These are phyloP conservation scores for Sceliomorpha sp. DNA, from an alignment of 2,888 invertebrate species.

Conservation along the genomic window DNA sequence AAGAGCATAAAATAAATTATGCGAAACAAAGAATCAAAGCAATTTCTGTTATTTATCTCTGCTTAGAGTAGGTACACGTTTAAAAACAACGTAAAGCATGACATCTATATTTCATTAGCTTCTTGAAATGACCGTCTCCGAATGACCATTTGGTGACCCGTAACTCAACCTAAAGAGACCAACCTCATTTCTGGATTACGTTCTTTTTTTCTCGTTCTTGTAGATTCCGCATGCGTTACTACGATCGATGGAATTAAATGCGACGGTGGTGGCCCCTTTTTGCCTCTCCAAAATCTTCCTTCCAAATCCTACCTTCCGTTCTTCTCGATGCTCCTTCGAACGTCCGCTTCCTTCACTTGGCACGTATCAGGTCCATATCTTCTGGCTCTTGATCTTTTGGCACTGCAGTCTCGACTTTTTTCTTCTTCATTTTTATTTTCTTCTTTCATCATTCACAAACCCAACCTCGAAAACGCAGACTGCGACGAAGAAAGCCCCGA, in stretches of 20 bases:
- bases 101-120: slow-evolving; percentile 3
- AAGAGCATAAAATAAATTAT: no score
- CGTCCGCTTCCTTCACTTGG: slow-evolving; percentile 52
- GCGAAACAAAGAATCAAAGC: no score
- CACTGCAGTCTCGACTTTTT: slow-evolving; percentile 51
- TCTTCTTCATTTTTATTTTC: slow-evolving; percentile 63
- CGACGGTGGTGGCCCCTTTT: slow-evolving; percentile 74
- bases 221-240: slow-evolving; percentile 81
- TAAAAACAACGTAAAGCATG: no score
- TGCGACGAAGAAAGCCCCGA: slow-evolving; percentile 76
- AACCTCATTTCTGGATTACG: slow-evolving; percentile 60
- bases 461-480: slow-evolving; percentile 73
- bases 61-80: no score
- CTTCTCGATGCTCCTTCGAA: slow-evolving; percentile 13
- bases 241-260: slow-evolving; percentile 79
- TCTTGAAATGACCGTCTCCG: not conserved
- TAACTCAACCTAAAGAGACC: slow-evolving; percentile 19
- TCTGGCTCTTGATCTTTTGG: slow-evolving; percentile 63
- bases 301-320: slow-evolving; percentile 21
- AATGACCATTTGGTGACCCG: slow-evolving; percentile 19
- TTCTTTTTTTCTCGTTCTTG: slow-evolving; percentile 77
- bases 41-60: no score
- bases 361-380: slow-evolving; percentile 61
- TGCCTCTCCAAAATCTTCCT: slow-evolving; percentile 48
- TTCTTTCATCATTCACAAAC: slow-evolving; percentile 71